These are phyloP conservation scores for Barnardius zonarius DNA, from an alignment of 2,113 vertebrate species.

Conservation along the genomic window DNA sequence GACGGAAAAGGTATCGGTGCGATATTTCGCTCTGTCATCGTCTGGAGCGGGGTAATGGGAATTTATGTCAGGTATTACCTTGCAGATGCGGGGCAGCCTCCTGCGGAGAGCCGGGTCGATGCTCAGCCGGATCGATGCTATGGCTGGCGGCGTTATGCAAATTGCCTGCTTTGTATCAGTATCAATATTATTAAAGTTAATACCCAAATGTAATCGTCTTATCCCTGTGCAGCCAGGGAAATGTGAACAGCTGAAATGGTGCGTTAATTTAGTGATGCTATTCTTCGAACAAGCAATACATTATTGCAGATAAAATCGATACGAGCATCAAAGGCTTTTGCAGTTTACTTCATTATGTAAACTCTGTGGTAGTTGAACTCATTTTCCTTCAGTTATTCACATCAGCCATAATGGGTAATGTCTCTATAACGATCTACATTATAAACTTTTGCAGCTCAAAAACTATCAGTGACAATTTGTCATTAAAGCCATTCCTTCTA, in stretches of 20 bases:
- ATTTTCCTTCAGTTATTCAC: conserved; percentile 61
- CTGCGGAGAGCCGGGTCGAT: background rate
- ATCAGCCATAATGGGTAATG: conserved; percentile 33
- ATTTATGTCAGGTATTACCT: background rate
- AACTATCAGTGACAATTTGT: conserved; percentile 26
- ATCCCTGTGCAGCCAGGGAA: background rate
- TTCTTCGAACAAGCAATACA: conserved; percentile 19
- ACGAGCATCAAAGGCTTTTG: conserved; percentile 35
- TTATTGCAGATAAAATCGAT: conserved; percentile 61
- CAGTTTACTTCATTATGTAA: conserved; percentile 66
- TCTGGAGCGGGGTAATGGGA: background rate
- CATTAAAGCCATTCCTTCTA: conserved; percentile 49
- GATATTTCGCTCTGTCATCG: background rate
- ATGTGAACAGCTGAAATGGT: background rate
- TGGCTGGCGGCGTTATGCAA: background rate
- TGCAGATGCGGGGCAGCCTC: background rate
- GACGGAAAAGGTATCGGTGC: background rate
- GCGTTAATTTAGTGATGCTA: background rate
- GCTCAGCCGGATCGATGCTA: background rate
- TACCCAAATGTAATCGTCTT: background rate
- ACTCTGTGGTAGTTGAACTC: conserved; percentile 56
- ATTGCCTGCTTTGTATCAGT: background rate
- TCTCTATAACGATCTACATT: conserved; percentile 55
- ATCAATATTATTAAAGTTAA: conserved; percentile 11
- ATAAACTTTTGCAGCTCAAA: conserved; percentile 41